Conservation (phyloP, 2,888 invertebrate genomes). For the Smittia sp. region DNA sequence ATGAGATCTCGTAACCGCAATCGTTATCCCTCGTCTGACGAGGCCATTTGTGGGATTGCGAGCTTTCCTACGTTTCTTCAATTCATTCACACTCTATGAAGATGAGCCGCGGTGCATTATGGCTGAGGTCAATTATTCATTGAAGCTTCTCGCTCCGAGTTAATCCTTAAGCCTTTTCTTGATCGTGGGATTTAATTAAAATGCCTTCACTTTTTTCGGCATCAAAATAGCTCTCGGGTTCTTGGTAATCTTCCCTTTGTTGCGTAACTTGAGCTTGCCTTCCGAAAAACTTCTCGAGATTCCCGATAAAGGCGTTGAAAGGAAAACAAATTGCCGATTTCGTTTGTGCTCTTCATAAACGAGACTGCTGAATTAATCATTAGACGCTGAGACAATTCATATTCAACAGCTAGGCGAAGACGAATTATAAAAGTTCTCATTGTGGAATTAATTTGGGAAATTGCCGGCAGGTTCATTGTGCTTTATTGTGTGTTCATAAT, state of each 20-base stretch:
- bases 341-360: neutral
- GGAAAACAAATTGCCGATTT: constrained; percentile 9
- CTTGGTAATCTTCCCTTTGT: too few species aligned
- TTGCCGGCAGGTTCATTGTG: neutral
- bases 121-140: neutral
- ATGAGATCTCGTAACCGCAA: neutral
- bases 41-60: neutral
- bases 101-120: neutral
- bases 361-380: neutral
- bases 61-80: neutral
- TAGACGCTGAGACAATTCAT: neutral
- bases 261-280: neutral
- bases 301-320: neutral
- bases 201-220: neutral
- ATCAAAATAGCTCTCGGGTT: too few species aligned
- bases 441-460: neutral
- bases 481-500: neutral
- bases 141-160: neutral
- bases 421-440: neutral
- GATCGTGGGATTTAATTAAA: neutral
- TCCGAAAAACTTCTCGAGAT: neutral
- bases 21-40: neutral
- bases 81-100: neutral
- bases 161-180: neutral
- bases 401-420: too few species aligned